Conservation (phyloP, 2,888 invertebrate genomes). For the Diplazon laetatorius region DNA sequence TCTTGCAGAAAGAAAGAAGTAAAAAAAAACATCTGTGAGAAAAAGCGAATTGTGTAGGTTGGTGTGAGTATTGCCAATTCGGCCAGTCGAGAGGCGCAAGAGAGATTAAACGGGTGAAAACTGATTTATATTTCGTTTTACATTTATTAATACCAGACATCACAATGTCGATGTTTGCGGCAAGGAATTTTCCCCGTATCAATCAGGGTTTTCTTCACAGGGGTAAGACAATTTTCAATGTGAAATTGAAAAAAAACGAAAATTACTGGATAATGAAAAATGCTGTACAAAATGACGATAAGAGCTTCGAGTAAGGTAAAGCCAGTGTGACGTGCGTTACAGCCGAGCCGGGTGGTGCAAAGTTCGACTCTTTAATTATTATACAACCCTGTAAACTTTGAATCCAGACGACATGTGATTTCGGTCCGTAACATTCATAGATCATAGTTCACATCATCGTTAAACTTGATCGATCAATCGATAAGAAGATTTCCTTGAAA, state of each 20-base stretch:
- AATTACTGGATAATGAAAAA: conserved; percentile 4
- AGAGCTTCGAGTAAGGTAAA: conserved; percentile 36
- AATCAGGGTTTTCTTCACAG: conserved; percentile 66
- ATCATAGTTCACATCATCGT: conserved; percentile 20
- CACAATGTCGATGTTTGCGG: conserved; percentile 71
- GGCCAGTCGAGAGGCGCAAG: neutral
- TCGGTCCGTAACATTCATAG: neutral
- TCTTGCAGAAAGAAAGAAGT: no score
- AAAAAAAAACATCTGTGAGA: no score
- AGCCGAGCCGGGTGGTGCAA: conserved; percentile 58
- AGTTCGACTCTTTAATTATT: conserved; percentile 57
- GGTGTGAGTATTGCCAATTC: neutral
- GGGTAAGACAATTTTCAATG: conserved; percentile 62
- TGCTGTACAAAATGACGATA: conserved; percentile 7
- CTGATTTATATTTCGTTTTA: neutral
- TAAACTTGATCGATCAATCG: neutral
- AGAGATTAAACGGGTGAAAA: conserved; percentile 19
- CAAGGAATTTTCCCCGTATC: conserved; percentile 71
- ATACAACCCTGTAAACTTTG: conserved; percentile 26
- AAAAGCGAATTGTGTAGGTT: no score
- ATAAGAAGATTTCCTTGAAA: neutral
- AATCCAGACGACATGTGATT: neutral
- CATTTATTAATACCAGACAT: conserved; percentile 19
- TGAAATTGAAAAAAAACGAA: neutral
- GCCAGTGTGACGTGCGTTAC: conserved; percentile 39